phyloP scores from a whole-genome alignment of 2,113 vertebrate genomes.

The Brevimyrus niger region DNA sequence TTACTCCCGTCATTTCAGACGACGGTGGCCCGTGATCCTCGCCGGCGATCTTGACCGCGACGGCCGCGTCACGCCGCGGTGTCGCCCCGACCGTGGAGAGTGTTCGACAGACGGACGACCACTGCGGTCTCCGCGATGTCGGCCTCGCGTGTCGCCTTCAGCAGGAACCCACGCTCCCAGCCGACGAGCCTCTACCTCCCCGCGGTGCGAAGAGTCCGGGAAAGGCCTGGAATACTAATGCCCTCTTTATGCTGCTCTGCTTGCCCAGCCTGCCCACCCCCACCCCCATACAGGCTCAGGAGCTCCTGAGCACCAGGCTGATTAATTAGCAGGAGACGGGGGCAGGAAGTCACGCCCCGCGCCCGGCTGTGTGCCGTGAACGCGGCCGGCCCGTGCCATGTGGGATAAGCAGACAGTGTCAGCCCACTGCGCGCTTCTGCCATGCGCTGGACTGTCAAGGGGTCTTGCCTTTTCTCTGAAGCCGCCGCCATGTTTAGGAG shows the following conservation, averaged over 20 bases:
- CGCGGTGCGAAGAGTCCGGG: background rate
- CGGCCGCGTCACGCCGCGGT: background rate
- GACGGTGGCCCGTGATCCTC: background rate
- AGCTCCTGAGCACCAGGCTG: slow-evolving; percentile 6
- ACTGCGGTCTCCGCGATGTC: background rate
- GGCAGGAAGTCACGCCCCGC: slow-evolving; percentile 9
- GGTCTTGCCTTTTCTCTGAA: background rate
- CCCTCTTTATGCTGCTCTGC: background rate
- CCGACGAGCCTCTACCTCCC: background rate
- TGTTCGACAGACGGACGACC: background rate
- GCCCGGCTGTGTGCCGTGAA: background rate
- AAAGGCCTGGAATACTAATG: slow-evolving; percentile 18
- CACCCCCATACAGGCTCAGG: background rate
- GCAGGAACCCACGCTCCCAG: background rate
- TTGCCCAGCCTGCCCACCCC: background rate
- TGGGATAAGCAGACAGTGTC: background rate
- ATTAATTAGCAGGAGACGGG: slow-evolving; percentile 18
- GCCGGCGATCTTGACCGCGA: background rate
- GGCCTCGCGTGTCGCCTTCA: background rate
- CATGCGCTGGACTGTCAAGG: background rate
- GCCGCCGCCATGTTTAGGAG: background rate
- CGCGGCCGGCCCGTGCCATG: background rate
- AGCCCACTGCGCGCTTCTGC: background rate
- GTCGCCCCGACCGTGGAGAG: background rate
- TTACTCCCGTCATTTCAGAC: background rate